Evolutionary conservation across 2,113 vertebrate species (phyloP), one percentile per base, ranked within the genome.

Genomic region (Gymnogyps californianus): DNA sequence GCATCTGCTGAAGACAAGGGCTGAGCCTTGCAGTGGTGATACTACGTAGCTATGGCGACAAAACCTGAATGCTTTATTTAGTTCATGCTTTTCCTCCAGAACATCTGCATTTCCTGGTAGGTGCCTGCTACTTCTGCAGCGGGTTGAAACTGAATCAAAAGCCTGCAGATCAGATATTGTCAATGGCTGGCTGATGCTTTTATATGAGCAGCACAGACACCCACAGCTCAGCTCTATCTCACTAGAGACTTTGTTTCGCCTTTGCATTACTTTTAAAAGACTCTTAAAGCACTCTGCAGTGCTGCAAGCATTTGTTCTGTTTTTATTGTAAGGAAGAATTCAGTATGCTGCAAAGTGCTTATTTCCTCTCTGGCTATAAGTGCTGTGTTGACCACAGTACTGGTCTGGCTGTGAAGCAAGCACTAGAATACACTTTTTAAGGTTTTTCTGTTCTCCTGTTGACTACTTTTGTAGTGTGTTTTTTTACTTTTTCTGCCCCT

Each of bases 101-200:
- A 57, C 72, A 67, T 85, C 95, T 92, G 65, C 52, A 42, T 91
- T 95, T 93, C 93, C 95, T 87, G 87, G 65, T 84, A 6, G 22
- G 28, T 83, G 83, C 89, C 75, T 2, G 12, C 78, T 69, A 10
- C 85, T 89, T n/a, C 81, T 88, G 78, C 83, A 67, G 83, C 42
- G 34, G 77, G 52, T 5, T 55, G 72, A 62, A 44, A 32, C 38
- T 47, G 90, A 58, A 61, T 46, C 54, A 16, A 10, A 25, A 7
- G 40, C 78, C 75, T 38, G 34, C 44, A 16, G 64, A 51, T 78
- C 46, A 22, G 72, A 34, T 22, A 1, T 8, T 70, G 66, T 51
- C 77, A 31, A 17, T 28, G 88, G 32, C 44, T 46, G 67, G 1
- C 31, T 46, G 64, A 11, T 66, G 90, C 89, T 64, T 59, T 75